Conservation (phyloP, 1,140 invertebrate species). For the Yoshiicerus persimilis region DNA sequence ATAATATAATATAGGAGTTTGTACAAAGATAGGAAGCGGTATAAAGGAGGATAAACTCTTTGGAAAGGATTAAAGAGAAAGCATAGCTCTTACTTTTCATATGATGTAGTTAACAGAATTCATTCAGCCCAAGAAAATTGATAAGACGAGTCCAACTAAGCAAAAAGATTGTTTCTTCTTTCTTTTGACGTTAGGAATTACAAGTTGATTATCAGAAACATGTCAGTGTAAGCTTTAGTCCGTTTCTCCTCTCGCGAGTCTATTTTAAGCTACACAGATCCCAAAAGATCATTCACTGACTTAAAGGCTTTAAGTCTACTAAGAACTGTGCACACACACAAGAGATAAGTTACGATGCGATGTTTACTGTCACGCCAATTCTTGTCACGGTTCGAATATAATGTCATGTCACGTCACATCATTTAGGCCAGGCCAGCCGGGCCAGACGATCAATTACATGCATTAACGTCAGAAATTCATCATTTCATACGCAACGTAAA, state of each 20-base stretch:
- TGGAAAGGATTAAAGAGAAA: background rate
- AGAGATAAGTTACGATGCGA: background rate
- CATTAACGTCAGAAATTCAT: background rate
- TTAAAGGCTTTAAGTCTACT: background rate
- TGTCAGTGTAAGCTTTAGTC: background rate
- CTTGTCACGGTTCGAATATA: background rate
- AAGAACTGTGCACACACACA: background rate
- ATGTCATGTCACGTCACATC: background rate
- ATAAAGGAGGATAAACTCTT: background rate
- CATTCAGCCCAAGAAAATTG: background rate
- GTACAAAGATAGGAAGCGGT: background rate
- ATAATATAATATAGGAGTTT: background rate
- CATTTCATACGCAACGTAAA: background rate
- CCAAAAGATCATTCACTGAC: background rate
- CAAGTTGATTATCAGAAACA: background rate
- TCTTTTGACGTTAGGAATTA: background rate
- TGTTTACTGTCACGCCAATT: background rate
- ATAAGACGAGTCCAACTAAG: background rate
- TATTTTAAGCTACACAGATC: background rate
- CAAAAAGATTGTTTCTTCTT: background rate
- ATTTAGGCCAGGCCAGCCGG: background rate
- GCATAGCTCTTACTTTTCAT: background rate
- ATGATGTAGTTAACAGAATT: background rate
- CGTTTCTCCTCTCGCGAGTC: background rate
- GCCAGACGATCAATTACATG: background rate